Conservation (phyloP, 2,888 invertebrate species). For the Heteropelma amictum region DNA sequence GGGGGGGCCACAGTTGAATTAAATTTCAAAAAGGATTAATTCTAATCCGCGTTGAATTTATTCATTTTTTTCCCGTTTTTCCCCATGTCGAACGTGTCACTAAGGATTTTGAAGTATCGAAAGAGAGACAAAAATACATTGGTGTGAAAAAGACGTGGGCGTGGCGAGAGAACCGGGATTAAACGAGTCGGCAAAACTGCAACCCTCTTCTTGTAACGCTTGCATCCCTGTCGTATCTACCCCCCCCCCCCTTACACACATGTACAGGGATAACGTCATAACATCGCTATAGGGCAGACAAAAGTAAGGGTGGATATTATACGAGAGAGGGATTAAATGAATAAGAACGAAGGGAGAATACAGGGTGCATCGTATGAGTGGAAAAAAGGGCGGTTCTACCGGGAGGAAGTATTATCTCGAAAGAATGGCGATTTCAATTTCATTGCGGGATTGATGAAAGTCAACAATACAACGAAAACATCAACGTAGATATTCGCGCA, state of each 20-base stretch:
- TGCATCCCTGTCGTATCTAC: conserved; percentile 4
- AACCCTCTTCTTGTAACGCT: conserved; percentile 29
- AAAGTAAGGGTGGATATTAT: conserved; percentile 33
- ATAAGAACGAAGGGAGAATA: conserved; percentile 51
- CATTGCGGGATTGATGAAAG: conserved; percentile 12
- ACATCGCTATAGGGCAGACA: conserved; percentile 10
- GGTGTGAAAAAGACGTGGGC: conserved; percentile 46
- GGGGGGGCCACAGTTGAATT: too few species aligned
- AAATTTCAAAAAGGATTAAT: too few species aligned
- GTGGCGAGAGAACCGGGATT: conserved; percentile 51
- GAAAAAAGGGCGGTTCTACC: conserved; percentile 64
- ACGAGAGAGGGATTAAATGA: conserved; percentile 52
- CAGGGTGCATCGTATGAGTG: conserved; percentile 1
- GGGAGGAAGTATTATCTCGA: conserved; percentile 70
- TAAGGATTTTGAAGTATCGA: neutral
- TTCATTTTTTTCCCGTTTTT: neutral
- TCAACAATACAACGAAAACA: neutral
- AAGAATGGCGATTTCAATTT: conserved; percentile 63
- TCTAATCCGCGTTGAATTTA: too few species aligned
- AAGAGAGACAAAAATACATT: neutral
- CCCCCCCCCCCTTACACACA: too few species aligned
- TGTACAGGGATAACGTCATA: neutral
- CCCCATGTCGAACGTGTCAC: neutral
- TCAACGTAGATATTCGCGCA: too few species aligned
- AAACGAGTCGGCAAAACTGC: conserved; percentile 46